Evolutionary conservation across 2,888 invertebrate species (phyloP).

Genomic region (Polymixis lichenea): DNA sequence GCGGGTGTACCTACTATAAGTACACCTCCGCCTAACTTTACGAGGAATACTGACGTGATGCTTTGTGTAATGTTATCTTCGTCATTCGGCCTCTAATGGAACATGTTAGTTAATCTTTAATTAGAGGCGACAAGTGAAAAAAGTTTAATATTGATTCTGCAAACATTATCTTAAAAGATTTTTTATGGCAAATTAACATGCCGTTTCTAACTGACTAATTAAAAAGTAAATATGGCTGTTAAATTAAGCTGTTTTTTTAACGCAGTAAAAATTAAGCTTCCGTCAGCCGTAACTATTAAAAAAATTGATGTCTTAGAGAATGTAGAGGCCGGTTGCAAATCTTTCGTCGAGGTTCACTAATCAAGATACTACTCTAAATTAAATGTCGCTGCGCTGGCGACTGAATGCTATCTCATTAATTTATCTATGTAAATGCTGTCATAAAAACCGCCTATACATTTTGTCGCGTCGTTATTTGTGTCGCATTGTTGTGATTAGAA

Average conservation of each 20-base stretch:
- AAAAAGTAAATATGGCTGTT: slow-evolving; percentile 23
- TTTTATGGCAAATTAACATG: slow-evolving; percentile 33
- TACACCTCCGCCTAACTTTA: neutral
- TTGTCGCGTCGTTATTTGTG: neutral
- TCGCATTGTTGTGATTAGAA: neutral
- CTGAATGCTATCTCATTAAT: slow-evolving; percentile 35
- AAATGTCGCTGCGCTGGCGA: slow-evolving; percentile 23
- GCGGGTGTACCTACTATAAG: no score
- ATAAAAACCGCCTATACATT: slow-evolving; percentile 12
- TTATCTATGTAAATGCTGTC: slow-evolving; percentile 28
- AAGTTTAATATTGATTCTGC: slow-evolving; percentile 38
- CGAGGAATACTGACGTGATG: neutral
- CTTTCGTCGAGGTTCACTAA: slow-evolving; percentile 36
- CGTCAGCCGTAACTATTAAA: slow-evolving; percentile 10
- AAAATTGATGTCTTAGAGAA: slow-evolving; percentile 10
- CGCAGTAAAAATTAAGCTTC: slow-evolving; percentile 18
- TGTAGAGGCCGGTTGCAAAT: slow-evolving; percentile 35
- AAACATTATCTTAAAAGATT: slow-evolving; percentile 27
- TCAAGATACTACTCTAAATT: slow-evolving; percentile 39
- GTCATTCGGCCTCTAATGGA: slow-evolving; percentile 1
- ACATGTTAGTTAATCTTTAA: slow-evolving; percentile 35
- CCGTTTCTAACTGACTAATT: slow-evolving; percentile 42
- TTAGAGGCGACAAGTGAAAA: slow-evolving; percentile 21
- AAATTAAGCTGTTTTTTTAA: slow-evolving; percentile 25
- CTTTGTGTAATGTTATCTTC: neutral